Base-by-base conservation (phyloP, 2,888 invertebrate species). In the Elmis aenea region DNA sequence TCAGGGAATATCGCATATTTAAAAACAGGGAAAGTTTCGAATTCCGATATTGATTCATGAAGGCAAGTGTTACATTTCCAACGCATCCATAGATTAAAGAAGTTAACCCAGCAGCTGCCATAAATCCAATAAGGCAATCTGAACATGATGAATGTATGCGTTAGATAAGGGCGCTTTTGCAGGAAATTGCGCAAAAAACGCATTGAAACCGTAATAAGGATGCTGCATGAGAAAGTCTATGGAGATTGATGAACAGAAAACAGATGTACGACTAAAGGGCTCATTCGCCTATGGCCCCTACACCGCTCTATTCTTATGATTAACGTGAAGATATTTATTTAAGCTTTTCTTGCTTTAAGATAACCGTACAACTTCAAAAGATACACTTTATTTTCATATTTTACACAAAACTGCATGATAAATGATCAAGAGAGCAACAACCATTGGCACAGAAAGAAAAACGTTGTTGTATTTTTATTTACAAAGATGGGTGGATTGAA, bases 101-200 rank as follows among this genome's bases (percentile, higher is more conserved):
- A 44, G 42, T 42, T 43, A 44, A 48, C 38, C 42, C 45, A n/a
- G 28, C 48, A 38, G 33, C 20, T 44, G 40, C 45, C 33, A 45
- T 50, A 48, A 51, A 50, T 48, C 48, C 39, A 48, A 46, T 47
- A 50, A 49, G 45, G 48, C 46, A 45, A 51, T 51, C 43, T 48
- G 40, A 50, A 47, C 45, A 46, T 52, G 52, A 52, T 52, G 49
- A 51, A 54, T 52, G 49, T 40, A 34, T 38, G 36, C 33, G 22
- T 27, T 31, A 45, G 48, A 47, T 48, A 51, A 43, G 35, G 33
- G 30, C 16, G 24, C 31, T 28, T 12, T 20, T 25, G 36, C n/a
- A 6, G 20, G 36, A 33, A 44, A 42, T 22, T 15, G 21, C 20
- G 13, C 23, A 30, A 44, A 47, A 50, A 45, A 38, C 34, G 38